Conservation (phyloP, 2,113 vertebrate genomes). For the Chaetorhynchus papuensis region DNA sequence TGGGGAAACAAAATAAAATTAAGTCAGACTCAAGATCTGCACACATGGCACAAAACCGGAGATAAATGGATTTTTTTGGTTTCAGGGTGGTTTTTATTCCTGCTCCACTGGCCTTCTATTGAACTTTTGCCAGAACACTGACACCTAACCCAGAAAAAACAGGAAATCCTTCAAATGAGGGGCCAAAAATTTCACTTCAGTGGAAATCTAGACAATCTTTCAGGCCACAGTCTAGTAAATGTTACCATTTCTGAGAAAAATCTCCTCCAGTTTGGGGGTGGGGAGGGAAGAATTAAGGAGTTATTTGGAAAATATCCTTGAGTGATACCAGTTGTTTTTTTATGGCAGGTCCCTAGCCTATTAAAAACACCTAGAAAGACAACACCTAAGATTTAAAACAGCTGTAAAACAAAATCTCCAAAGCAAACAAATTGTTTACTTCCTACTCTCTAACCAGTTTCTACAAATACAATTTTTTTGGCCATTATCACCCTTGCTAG, state of each 20-base stretch:
- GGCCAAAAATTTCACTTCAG: neutral
- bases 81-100: neutral
- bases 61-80: neutral
- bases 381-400: neutral
- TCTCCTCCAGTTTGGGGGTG: neutral
- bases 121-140: neutral
- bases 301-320: neutral
- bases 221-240: neutral
- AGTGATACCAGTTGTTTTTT: neutral
- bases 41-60: neutral
- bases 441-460: neutral
- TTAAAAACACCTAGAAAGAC: neutral
- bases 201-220: neutral
- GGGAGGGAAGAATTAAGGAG: neutral
- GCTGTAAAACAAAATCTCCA: neutral
- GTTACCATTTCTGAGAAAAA: neutral
- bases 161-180: conserved; percentile 4
- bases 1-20: fast-evolving
- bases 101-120: neutral
- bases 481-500: neutral
- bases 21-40: neutral
- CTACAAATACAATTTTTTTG: neutral
- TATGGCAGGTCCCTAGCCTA: neutral
- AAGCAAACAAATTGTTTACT: neutral
- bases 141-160: conserved; percentile 25